Evolutionary conservation across 2,113 vertebrate species (phyloP).

Genomic region (Menura novaehollandiae): DNA sequence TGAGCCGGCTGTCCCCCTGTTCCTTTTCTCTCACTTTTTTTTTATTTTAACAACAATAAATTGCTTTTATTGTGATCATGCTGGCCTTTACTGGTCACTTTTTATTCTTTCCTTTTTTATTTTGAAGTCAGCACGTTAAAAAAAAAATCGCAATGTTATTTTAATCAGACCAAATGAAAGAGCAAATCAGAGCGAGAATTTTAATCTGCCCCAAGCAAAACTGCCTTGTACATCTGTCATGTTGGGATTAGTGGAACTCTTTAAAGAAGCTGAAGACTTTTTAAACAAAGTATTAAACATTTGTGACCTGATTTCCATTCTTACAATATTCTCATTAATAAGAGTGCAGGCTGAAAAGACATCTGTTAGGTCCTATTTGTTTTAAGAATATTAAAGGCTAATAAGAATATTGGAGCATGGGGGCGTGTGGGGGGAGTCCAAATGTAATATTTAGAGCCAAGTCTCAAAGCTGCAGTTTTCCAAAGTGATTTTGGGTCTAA

Average conservation of each 20-base stretch:
- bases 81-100: slow-evolving; percentile 9
- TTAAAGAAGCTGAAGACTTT: slow-evolving; percentile 65
- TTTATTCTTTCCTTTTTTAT: not conserved
- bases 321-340: slow-evolving; percentile 52
- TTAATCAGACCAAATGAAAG: slow-evolving; percentile 56
- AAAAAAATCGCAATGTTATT: slow-evolving; percentile 28
- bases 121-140: slow-evolving; percentile 29
- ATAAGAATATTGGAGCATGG: not conserved
- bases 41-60: slow-evolving; percentile 1
- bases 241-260: slow-evolving; percentile 64
- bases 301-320: slow-evolving; percentile 59
- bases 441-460: not conserved
- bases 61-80: not conserved
- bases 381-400: slow-evolving; percentile 54
- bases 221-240: slow-evolving; percentile 66
- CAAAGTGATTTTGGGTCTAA: not conserved
- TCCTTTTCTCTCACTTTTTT: not conserved
- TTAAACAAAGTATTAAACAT: slow-evolving; percentile 58
- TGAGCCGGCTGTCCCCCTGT: not conserved
- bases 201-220: slow-evolving; percentile 63
- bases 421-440: not conserved
- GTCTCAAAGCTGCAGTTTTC: not conserved
- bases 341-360: slow-evolving; percentile 43
- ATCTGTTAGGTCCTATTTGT: slow-evolving; percentile 56
- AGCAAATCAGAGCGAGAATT: slow-evolving; percentile 46